Evolutionary conservation across 2,113 vertebrate species (phyloP).

Genomic region (Nycticryphes semicollaris): DNA sequence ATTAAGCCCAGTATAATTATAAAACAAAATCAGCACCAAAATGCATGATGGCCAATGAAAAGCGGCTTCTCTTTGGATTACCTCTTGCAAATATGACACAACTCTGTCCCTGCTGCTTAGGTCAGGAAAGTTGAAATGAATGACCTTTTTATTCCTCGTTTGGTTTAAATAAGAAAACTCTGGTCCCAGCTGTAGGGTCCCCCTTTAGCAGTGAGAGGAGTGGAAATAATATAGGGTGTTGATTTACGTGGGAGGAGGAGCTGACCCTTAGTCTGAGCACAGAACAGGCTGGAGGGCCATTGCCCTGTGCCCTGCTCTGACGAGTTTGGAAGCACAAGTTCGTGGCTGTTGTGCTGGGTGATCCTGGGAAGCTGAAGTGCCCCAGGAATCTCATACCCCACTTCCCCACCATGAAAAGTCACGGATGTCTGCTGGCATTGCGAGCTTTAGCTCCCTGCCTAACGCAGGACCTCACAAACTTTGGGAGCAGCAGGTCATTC

Average conservation of each 20-base stretch:
- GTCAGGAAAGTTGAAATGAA: background rate
- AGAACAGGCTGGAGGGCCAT: background rate
- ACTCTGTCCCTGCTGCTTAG: background rate
- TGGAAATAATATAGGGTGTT: background rate
- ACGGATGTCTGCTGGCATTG: accelerated
- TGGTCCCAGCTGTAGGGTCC: background rate
- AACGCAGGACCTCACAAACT: accelerated
- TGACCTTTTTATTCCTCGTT: background rate
- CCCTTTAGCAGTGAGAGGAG: background rate
- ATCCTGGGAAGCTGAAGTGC: background rate
- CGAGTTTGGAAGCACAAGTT: background rate
- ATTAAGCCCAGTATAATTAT: background rate
- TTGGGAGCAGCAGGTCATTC: background rate
- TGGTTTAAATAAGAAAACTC: background rate
- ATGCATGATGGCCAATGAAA: accelerated
- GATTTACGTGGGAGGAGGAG: background rate
- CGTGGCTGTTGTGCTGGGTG: background rate
- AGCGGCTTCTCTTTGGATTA: background rate
- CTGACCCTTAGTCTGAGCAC: background rate
- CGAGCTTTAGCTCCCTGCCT: accelerated
- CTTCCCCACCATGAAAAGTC: background rate
- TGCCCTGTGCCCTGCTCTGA: background rate
- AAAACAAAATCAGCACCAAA: background rate
- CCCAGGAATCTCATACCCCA: background rate
- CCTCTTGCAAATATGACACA: background rate